Evolutionary conservation across 2,113 vertebrate species (phyloP).

Genomic region (Paratilapia polleni): DNA sequence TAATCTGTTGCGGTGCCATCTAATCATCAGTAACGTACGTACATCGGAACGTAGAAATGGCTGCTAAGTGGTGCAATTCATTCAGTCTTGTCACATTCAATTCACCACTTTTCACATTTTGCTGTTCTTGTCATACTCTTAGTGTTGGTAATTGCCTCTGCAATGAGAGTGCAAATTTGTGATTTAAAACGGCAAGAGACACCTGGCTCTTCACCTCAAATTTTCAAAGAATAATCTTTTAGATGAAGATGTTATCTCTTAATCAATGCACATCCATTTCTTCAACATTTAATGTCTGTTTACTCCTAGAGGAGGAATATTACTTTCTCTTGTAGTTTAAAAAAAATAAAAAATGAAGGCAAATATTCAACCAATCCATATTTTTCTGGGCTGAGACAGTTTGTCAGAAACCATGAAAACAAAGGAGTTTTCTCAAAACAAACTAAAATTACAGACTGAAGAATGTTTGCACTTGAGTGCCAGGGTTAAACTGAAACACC

Average conservation of each 20-base stretch:
- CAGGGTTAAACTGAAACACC: neutral
- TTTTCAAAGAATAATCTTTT: neutral
- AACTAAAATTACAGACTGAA: neutral
- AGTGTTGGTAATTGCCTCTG: constrained; percentile 26
- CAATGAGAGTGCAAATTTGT: constrained; percentile 14
- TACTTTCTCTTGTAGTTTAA: neutral
- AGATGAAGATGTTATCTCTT: neutral
- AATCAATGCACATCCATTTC: neutral
- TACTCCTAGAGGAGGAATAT: neutral
- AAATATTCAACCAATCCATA: neutral
- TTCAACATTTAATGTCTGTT: neutral
- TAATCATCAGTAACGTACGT: constrained; percentile 26
- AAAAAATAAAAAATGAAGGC: neutral
- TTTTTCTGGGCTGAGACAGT: neutral
- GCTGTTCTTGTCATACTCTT: constrained; percentile 25
- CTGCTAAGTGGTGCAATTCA: constrained; percentile 55
- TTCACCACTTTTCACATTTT: constrained; percentile 25
- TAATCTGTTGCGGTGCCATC: constrained; percentile 24
- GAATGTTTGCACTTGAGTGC: neutral
- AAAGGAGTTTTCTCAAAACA: neutral
- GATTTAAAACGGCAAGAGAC: constrained; percentile 12
- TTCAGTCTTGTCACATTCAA: constrained; percentile 46
- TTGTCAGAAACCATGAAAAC: neutral
- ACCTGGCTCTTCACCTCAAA: constrained; percentile 2
- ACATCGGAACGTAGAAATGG: constrained; percentile 8